phyloP scores from a whole-genome alignment of 64 coral and sea anemone species.

The Montipora sp. region DNA sequence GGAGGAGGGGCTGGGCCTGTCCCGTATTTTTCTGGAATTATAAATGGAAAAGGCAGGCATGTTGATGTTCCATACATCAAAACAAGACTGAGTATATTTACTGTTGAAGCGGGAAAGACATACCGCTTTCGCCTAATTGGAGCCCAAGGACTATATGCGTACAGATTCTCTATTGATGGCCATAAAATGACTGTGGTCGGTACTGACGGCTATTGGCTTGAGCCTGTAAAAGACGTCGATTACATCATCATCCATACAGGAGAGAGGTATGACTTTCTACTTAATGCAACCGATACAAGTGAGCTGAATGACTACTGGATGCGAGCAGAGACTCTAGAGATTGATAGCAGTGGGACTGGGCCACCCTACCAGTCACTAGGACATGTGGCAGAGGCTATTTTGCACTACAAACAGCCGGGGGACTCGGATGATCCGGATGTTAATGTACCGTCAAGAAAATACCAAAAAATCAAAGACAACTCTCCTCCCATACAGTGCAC shows the following conservation, averaged over 20 bases:
- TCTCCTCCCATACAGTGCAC: slow-evolving; percentile 10
- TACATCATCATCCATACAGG: slow-evolving; percentile 71
- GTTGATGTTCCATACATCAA: slow-evolving; percentile 19
- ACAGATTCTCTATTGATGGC: slow-evolving; percentile 67
- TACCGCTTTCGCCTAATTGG: slow-evolving; percentile 70
- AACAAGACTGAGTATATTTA: slow-evolving; percentile 69
- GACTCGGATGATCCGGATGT: slow-evolving; percentile 13
- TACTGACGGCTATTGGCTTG: slow-evolving; percentile 61
- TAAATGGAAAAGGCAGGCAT: slow-evolving; percentile 81
- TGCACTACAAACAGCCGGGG: slow-evolving; percentile 22
- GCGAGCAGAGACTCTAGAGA: slow-evolving; percentile 65
- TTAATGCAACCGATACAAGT: slow-evolving; percentile 34
- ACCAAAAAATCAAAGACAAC: not conserved
- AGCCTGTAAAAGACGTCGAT: slow-evolving; percentile 56
- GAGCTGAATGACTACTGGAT: slow-evolving; percentile 46
- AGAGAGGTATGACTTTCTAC: slow-evolving; percentile 76
- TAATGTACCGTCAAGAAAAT: not conserved
- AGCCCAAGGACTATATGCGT: slow-evolving; percentile 68
- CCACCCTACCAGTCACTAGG: slow-evolving; percentile 34
- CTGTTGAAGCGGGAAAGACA: slow-evolving; percentile 42
- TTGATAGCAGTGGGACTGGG: not conserved
- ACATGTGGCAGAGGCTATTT: slow-evolving; percentile 56
- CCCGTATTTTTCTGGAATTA: slow-evolving; percentile 77
- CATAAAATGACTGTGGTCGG: slow-evolving; percentile 67
- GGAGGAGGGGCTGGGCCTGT: slow-evolving; percentile 53